Conservation (phyloP, 2,888 invertebrate species). For the Bibio marci region DNA sequence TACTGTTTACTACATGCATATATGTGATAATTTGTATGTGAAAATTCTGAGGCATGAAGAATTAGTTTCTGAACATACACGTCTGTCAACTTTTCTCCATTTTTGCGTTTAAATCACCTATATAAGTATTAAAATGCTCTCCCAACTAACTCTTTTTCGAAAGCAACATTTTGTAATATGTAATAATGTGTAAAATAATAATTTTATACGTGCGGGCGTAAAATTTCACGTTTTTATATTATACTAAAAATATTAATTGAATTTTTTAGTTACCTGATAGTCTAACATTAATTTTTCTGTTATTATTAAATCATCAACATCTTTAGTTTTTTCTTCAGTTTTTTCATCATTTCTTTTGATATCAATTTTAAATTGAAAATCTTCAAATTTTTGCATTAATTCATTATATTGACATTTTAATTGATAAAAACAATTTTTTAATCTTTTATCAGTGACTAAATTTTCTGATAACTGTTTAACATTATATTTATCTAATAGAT, state of each 20-base stretch:
- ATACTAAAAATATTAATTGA: background rate
- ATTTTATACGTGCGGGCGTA: too few species aligned
- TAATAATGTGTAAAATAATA: too few species aligned
- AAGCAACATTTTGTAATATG: too few species aligned
- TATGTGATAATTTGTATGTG: too few species aligned
- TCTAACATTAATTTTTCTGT: conserved; percentile 9
- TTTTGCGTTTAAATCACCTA: too few species aligned
- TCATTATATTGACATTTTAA: conserved; percentile 18
- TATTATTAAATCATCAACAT: conserved; percentile 16
- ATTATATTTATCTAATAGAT: conserved; percentile 35
- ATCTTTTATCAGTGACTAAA: conserved; percentile 11
- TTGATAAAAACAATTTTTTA: conserved; percentile 19
- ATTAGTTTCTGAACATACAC: too few species aligned
- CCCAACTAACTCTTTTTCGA: too few species aligned
- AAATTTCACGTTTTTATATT: background rate
- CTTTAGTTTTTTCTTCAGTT: too few species aligned
- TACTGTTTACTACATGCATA: too few species aligned
- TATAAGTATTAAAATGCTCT: too few species aligned
- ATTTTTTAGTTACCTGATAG: conserved; percentile 15
- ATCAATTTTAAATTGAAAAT: conserved; percentile 20
- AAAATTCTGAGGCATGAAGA: too few species aligned
- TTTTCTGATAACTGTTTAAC: conserved; percentile 17
- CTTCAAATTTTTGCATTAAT: conserved; percentile 15
- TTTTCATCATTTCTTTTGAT: conserved; percentile 17
- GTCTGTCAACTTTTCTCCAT: too few species aligned